A percentile compares a stretch with the other conserved stretches of the same genome.
These are phyloP conservation scores for Heliconius erato DNA, from an alignment of 2,888 invertebrate species.

Conservation along the genomic window DNA sequence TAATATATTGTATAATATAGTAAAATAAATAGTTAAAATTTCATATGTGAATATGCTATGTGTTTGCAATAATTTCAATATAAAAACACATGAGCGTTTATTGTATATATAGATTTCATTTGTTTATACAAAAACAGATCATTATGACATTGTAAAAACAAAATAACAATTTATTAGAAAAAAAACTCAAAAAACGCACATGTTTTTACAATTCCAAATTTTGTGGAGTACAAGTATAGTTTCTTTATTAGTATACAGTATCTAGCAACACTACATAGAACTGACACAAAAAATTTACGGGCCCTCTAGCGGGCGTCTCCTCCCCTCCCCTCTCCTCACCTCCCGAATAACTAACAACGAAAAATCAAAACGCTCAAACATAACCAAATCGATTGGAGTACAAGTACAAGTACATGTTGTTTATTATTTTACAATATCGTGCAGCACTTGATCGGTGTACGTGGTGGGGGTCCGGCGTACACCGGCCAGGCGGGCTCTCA, in stretches of 20 bases:
- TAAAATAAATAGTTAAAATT: not conserved
- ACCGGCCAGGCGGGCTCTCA: slow-evolving; percentile 41
- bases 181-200: not conserved
- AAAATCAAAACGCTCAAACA: too few species aligned
- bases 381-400: slow-evolving; percentile 22
- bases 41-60: not conserved
- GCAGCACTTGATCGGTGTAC: slow-evolving; percentile 36
- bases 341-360: too few species aligned
- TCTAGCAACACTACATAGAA: not conserved
- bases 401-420: slow-evolving; percentile 20
- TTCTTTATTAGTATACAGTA: not conserved
- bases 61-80: not conserved
- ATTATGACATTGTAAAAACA: not conserved
- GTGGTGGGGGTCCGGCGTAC: slow-evolving; percentile 38
- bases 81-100: not conserved
- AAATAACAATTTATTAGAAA: not conserved
- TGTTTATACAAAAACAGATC: not conserved
- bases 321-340: too few species aligned
- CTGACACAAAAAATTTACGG: too few species aligned
- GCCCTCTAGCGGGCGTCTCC: too few species aligned
- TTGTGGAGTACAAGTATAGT: not conserved
- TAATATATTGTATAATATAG: not conserved
- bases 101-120: not conserved
- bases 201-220: not conserved
- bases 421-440: slow-evolving; percentile 21